Evolutionary conservation across 1,140 invertebrate genomes (phyloP).

Genomic region (Dolichoris vasculosae): DNA sequence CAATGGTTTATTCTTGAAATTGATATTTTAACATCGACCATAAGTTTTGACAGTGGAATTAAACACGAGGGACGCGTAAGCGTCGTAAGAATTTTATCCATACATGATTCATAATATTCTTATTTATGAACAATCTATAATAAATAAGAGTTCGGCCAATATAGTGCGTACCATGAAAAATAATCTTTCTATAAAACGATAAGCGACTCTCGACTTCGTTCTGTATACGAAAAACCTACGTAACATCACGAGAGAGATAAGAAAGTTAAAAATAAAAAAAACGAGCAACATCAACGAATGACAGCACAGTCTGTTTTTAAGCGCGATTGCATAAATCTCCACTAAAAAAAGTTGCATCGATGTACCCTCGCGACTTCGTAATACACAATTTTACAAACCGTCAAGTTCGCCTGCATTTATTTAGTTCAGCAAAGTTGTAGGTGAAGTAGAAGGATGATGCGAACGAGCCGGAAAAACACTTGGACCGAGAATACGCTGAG

Average conservation of each 20-base stretch:
- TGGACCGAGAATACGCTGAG: neutral
- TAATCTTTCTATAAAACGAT: neutral
- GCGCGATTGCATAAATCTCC: neutral
- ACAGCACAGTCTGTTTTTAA: neutral
- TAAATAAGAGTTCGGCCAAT: neutral
- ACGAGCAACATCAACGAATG: no score
- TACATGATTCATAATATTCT: neutral
- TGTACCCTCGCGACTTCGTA: neutral
- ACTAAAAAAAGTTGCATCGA: neutral
- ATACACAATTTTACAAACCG: neutral
- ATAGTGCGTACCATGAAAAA: no score
- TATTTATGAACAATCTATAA: neutral
- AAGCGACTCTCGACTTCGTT: no score
- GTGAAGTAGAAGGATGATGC: conserved; percentile 7
- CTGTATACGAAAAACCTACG: no score
- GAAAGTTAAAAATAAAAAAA: no score
- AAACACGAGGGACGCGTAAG: no score
- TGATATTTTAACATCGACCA: no score
- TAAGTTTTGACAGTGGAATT: no score
- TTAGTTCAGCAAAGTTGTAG: neutral
- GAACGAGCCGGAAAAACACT: conserved; percentile 18
- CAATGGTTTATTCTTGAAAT: no score
- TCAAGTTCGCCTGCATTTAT: neutral
- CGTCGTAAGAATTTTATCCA: no score
- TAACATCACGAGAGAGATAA: no score